These are phyloP conservation scores for Pterocles burchelli DNA, from an alignment of 2,113 vertebrate species.

Conservation along the genomic window DNA sequence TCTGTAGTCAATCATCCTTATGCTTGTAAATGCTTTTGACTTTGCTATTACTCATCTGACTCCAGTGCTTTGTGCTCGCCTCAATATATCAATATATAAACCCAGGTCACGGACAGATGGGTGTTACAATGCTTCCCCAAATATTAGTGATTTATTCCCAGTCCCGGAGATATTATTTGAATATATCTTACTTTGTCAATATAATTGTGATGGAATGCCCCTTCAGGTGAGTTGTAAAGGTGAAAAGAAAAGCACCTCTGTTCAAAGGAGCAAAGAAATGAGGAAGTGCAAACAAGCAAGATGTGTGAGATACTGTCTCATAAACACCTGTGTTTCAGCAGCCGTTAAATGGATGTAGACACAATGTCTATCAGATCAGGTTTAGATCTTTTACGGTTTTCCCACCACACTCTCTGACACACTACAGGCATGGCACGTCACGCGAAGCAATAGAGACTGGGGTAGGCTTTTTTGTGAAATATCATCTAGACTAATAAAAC, in stretches of 20 bases:
- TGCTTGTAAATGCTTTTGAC: background rate
- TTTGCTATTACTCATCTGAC: slow-evolving; percentile 21
- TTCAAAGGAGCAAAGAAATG: background rate
- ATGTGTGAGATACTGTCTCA: background rate
- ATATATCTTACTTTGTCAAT: slow-evolving; percentile 69
- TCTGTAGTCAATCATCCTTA: slow-evolving; percentile 14
- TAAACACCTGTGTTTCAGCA: slow-evolving; percentile 5
- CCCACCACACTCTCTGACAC: background rate
- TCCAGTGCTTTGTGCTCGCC: slow-evolving; percentile 11
- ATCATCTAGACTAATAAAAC: background rate
- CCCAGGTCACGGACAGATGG: slow-evolving; percentile 34
- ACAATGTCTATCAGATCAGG: background rate
- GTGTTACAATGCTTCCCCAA: slow-evolving; percentile 40
- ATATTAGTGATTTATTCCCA: slow-evolving; percentile 63
- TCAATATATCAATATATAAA: slow-evolving; percentile 45
- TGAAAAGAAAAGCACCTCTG: slow-evolving; percentile 26
- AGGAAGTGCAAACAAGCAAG: background rate
- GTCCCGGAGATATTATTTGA: slow-evolving; percentile 22
- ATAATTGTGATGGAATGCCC: slow-evolving; percentile 66
- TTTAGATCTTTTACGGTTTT: background rate
- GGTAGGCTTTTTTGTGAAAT: background rate
- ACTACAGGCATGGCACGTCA: background rate
- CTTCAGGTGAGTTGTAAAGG: slow-evolving; percentile 56
- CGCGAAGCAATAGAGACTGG: background rate
- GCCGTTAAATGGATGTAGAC: background rate